These are phyloP conservation scores for Heteractis magnifica DNA, from an alignment of 92 coral and sea anemone species.

Conservation along the genomic window DNA sequence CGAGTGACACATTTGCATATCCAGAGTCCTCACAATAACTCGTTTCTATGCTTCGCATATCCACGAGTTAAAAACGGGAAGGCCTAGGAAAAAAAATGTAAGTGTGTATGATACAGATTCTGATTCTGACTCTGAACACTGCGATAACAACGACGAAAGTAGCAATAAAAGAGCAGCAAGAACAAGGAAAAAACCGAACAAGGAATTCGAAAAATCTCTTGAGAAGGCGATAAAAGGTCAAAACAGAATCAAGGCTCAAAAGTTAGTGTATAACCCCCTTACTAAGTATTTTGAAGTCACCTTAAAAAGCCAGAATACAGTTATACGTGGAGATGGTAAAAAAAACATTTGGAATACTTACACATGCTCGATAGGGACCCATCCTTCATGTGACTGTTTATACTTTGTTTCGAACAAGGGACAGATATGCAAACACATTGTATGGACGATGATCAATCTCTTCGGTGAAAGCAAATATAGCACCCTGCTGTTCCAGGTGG, in stretches of 20 bases:
- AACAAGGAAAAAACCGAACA: constrained; percentile 10
- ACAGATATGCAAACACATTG: no score
- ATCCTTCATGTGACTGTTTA: constrained; percentile 19
- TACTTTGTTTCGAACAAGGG: neutral
- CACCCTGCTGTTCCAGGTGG: no score
- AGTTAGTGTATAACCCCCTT: neutral
- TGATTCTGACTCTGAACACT: constrained; percentile 16
- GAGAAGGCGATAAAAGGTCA: constrained; percentile 13
- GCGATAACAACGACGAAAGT: constrained; percentile 3
- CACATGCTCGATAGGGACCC: neutral
- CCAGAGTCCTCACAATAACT: no score
- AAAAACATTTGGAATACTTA: neutral
- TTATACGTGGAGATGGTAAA: no score
- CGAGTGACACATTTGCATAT: no score
- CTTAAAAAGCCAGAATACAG: constrained; percentile 10
- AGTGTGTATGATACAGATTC: constrained; percentile 22
- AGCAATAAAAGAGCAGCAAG: neutral
- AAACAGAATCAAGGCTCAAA: constrained; percentile 8
- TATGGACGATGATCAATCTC: no score
- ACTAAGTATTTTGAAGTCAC: constrained; percentile 4
- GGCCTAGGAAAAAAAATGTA: constrained; percentile 2
- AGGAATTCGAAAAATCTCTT: constrained; percentile 19
- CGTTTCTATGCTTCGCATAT: no score
- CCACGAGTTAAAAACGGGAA: no score
- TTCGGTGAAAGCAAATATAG: no score